phyloP scores from a whole-genome alignment of 2,797 vertebrate genomes.

The Leucoraja ocellata region DNA sequence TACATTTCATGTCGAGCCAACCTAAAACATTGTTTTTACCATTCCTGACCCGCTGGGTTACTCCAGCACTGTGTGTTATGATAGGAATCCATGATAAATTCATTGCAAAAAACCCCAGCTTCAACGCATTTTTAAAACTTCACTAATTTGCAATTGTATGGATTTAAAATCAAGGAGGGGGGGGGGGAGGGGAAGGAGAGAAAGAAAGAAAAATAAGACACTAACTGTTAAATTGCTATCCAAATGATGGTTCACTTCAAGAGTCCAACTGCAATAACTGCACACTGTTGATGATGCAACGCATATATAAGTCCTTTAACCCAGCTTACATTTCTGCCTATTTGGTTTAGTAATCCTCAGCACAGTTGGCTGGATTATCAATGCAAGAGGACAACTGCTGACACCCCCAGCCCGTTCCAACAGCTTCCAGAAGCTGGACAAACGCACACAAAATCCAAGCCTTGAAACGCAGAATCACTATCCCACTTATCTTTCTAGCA shows the following conservation, averaged over 20 bases:
- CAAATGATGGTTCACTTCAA: not conserved
- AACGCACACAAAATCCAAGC: not conserved
- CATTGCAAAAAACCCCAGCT: not conserved
- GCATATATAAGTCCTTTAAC: slow-evolving; percentile 32
- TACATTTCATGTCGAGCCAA: too few relatives aligned
- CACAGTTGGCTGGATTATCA: slow-evolving; percentile 42
- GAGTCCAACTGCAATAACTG: not conserved
- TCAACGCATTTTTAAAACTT: not conserved
- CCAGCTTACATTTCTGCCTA: slow-evolving; percentile 45
- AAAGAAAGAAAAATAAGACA: not conserved
- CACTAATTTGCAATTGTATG: not conserved
- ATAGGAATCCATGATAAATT: not conserved
- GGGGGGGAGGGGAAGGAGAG: too few relatives aligned
- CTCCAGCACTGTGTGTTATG: too few relatives aligned
- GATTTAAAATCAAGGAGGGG: not conserved
- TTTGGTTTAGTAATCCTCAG: slow-evolving; percentile 48
- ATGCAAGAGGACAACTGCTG: not conserved
- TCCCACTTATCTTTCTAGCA: not conserved
- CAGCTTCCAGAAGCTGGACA: not conserved
- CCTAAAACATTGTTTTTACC: too few relatives aligned
- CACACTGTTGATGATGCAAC: not conserved
- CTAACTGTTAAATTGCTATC: not conserved
- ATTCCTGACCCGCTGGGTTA: too few relatives aligned
- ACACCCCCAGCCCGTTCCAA: slow-evolving; percentile 38
- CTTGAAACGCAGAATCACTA: not conserved